Conservation (phyloP, 2,113 vertebrate species). For the Xyliphius kryptos region DNA sequence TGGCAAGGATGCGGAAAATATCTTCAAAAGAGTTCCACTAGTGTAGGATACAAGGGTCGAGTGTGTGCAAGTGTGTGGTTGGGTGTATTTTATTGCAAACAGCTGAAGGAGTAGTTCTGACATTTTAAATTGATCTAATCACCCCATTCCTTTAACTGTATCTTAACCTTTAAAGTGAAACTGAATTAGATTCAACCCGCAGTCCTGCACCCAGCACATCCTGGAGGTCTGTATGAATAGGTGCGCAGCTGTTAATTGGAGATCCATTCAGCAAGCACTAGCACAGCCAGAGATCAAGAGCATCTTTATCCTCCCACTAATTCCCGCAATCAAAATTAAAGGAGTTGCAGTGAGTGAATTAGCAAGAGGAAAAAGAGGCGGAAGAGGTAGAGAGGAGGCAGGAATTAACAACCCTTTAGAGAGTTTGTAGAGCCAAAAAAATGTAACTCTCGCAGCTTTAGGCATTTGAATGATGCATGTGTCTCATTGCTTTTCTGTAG, state of each 20-base stretch:
- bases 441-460: no score
- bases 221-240: no score
- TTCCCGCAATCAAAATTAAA: constrained; percentile 36
- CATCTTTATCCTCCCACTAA: constrained; percentile 30
- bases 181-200: background rate
- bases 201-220: background rate
- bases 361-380: constrained; percentile 21
- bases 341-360: constrained; percentile 28
- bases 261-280: constrained; percentile 24
- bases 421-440: constrained; percentile 3
- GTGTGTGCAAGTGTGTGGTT: no score
- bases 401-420: constrained; percentile 19
- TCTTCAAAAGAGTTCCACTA: no score
- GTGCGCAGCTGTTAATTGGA: constrained; percentile 32
- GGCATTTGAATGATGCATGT: no score
- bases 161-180: constrained; percentile 4
- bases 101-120: no score
- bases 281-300: constrained; percentile 36
- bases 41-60: no score
- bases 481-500: no score
- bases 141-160: no score
- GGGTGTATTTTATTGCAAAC: no score
- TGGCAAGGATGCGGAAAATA: no score
- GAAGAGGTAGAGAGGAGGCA: constrained; percentile 23
- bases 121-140: no score